Base-by-base conservation (phyloP, 2,797 vertebrate species). In the Eupleurogrammus muticus region DNA sequence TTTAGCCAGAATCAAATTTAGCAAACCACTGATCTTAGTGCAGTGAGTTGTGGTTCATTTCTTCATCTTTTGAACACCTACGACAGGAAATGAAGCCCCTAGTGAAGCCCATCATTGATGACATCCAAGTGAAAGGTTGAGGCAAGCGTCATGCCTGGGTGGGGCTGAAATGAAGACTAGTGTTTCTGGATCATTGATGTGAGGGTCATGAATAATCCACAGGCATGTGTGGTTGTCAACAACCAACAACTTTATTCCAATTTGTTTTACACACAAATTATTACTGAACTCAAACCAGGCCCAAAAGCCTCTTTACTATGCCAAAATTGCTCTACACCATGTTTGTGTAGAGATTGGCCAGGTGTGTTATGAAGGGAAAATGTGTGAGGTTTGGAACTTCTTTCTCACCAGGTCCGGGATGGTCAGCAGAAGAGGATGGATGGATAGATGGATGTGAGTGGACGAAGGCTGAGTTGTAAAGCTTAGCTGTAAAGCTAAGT, bases 161-260 rank as follows among this genome's bases (percentile, higher is more conserved):
- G 56, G 54, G 5, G 34, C 21, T 67, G 24, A 63, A 52, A 75
- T 68, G 42, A 63, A 47, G 10, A 46, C 19, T 49, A 54, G 50
- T 40, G 59, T 65, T 66, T 66, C 12, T 58, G n/a, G 10, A 23
- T 28, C 59, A 57, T 55, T 47, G 49, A 73, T 72, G 69, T 50
- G 42, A 74, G 66, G 80, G 84, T 85, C 84, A 87, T 89, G 81
- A 83, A 82, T 83, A 87, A 82, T 82, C 74, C 38, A 53, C 14
- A 40, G 59, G 49, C 52, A 63, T 69, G 51, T 70, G 60, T 64
- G 23, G 56, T 48, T 59, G 36, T 68, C 28, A 58, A 55, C 48
- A 57, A 65, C 1, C 3, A 42, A 2, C 59, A 50, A 21, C 44
- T 36, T 20, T 19, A 66, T 13, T 44, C 3, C 1, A 21, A 53